Evolutionary conservation across 1,140 invertebrate species (phyloP), one percentile per base, ranked within the genome.

Genomic region (Potamilus streckersoni): DNA sequence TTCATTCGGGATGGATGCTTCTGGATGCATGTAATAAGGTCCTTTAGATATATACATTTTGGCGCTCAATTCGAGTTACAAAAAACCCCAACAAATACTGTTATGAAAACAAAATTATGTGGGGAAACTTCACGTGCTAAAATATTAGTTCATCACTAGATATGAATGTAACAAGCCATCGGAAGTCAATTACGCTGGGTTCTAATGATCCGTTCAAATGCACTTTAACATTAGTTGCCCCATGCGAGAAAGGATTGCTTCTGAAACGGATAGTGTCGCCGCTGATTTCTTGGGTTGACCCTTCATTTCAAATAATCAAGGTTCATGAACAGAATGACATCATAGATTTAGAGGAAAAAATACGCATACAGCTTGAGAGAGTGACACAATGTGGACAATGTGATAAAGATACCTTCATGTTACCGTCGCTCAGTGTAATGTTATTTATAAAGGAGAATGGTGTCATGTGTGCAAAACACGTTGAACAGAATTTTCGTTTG

Each of bases 371-470:
- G 12, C 13, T 49, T 4, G 55, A 5, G 17, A 62, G 63, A n/a
- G n/a, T 15, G 20, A 12, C 12, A 31, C 60, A 69, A 31, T 6
- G 38, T 38, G 38, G 38, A 38, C 58, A 49, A 56, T 57, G 31
- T 64, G 49, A 72, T 12, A 62, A 55, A 14, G 75, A 66, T 56
- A 61, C 27, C 17, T 65, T 77, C 13, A 66, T 72, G 19, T 72
- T 71, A 55, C 79, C 79, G 12, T 72, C 79, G 6, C n/a, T 81
- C 2, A 76, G 73, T 62, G 60, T 81, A 5, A 76, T 81, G 73
- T 23, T 81, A 20, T 79, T 81, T 61, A 63, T 79, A 19, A 60
- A 70, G 13, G 79, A 81, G 59, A 64, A 61, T 60, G 79, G 79
- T n/a, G 23, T 19, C 15, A 61, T 80, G 62, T 76, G 70, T 55